These are phyloP conservation scores for Pachydiplax longipennis DNA, from an alignment of 2,888 invertebrate species.

Conservation along the genomic window DNA sequence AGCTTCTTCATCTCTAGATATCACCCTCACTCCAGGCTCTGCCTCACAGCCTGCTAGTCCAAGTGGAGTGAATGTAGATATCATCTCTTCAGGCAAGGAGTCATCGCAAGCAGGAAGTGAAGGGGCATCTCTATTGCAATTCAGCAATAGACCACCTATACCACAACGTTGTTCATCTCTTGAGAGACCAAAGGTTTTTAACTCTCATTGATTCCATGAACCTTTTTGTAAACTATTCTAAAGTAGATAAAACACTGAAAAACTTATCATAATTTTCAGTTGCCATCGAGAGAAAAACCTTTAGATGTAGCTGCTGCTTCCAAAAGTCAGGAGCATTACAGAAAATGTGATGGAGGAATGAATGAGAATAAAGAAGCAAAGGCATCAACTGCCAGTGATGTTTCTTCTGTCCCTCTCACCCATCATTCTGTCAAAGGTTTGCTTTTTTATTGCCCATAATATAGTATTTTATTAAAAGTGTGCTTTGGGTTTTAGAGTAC, in stretches of 20 bases:
- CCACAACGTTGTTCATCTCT: constrained; percentile 87
- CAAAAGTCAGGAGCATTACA: background rate
- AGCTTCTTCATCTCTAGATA: constrained; percentile 15
- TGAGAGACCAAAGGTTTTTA: constrained; percentile 70
- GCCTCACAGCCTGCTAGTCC: constrained; percentile 61
- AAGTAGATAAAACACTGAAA: background rate
- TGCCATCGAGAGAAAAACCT: background rate
- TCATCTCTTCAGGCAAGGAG: background rate
- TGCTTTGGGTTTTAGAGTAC: too few relatives aligned
- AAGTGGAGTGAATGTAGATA: constrained; percentile 1
- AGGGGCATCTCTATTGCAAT: background rate
- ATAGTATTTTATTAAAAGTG: background rate
- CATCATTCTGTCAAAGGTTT: background rate
- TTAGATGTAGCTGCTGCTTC: background rate
- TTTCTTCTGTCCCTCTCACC: background rate
- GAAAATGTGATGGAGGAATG: constrained; percentile 4
- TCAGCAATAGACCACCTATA: constrained; percentile 69
- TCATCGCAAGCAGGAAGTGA: background rate
- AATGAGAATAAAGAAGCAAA: constrained; percentile 3
- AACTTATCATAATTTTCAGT: background rate
- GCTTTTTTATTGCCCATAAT: background rate
- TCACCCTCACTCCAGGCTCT: constrained; percentile 27
- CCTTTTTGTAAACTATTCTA: background rate
- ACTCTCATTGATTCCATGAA: background rate
- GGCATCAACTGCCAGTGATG: background rate